A percentile compares a stretch with the other conserved stretches of the same genome.
Conservation (phyloP, 1,140 invertebrate genomes). For the Caenorhabditis tropicalis region DNA sequence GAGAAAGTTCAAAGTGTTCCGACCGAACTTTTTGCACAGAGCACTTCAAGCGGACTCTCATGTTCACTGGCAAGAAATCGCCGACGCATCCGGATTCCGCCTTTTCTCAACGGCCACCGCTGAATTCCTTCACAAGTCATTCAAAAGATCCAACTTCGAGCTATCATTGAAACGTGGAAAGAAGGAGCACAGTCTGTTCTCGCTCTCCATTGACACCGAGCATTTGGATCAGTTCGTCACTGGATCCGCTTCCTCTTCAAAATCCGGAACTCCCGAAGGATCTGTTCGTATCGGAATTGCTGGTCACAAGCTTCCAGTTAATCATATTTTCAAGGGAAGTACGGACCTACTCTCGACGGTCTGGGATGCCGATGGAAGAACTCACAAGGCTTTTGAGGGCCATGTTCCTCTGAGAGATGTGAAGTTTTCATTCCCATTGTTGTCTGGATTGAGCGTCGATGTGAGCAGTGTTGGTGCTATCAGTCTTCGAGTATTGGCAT, state of each 20-base stretch:
- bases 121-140: background rate
- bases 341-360: background rate
- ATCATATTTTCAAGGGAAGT: slow-evolving; percentile 13
- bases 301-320: slow-evolving; percentile 19
- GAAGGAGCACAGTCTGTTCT: slow-evolving; percentile 18
- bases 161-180: slow-evolving; percentile 7
- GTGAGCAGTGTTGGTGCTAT: slow-evolving; percentile 8
- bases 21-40: slow-evolving; percentile 51
- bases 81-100: too few relatives aligned
- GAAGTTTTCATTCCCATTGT: background rate
- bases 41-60: slow-evolving; percentile 46
- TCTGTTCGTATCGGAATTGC: background rate
- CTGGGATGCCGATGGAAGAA: slow-evolving; percentile 37
- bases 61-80: slow-evolving; percentile 37
- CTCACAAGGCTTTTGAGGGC: slow-evolving; percentile 26
- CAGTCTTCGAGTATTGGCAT: slow-evolving; percentile 1
- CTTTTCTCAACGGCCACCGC: background rate
- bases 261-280: background rate
- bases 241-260: background rate
- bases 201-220: slow-evolving; percentile 24
- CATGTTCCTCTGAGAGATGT: background rate
- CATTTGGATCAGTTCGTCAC: slow-evolving; percentile 4
- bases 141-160: slow-evolving; percentile 39
- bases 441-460: slow-evolving; percentile 33
- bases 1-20: slow-evolving; percentile 50